These are phyloP conservation scores for Mylabris phalerata DNA, from an alignment of 1,140 invertebrate genomes.

Conservation along the genomic window DNA sequence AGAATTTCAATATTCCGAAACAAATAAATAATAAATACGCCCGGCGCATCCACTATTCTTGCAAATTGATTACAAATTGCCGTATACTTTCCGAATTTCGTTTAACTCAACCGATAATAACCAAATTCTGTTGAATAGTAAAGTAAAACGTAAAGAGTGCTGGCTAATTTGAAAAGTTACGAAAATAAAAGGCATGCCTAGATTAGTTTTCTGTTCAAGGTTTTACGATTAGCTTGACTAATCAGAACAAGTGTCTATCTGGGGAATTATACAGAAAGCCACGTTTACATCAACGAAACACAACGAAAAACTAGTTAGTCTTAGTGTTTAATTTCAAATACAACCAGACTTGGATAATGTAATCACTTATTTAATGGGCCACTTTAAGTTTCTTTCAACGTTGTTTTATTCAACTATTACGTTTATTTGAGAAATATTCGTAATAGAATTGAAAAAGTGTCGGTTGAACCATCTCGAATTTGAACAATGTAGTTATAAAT, in stretches of 20 bases:
- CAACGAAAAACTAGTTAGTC: slow-evolving; percentile 10
- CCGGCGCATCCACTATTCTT: too few relatives aligned
- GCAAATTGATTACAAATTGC: too few relatives aligned
- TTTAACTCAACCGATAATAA: too few relatives aligned
- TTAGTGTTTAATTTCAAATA: slow-evolving; percentile 2
- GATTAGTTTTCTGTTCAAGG: not conserved
- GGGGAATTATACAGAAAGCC: slow-evolving; percentile 2
- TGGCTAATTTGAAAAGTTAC: not conserved
- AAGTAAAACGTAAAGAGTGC: too few relatives aligned
- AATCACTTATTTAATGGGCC: slow-evolving; percentile 7
- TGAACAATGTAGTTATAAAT: too few relatives aligned
- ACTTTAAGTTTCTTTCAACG: slow-evolving; percentile 3
- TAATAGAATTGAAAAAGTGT: too few relatives aligned
- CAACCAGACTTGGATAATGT: slow-evolving; percentile 5
- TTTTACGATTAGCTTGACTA: slow-evolving; percentile 11
- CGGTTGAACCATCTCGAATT: too few relatives aligned
- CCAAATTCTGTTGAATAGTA: too few relatives aligned
- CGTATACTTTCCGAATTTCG: too few relatives aligned
- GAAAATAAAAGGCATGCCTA: not conserved
- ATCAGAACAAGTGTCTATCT: slow-evolving; percentile 12
- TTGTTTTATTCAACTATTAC: slow-evolving; percentile 9
- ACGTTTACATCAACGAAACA: not conserved
- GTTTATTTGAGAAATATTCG: too few relatives aligned
- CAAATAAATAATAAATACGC: too few relatives aligned
- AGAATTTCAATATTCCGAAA: too few relatives aligned